Percentiles rank a stretch among this genome's conserved stretches.
Evolutionary conservation across 2,888 invertebrate genomes (phyloP).

Genomic region (Agrilus biguttatus): DNA sequence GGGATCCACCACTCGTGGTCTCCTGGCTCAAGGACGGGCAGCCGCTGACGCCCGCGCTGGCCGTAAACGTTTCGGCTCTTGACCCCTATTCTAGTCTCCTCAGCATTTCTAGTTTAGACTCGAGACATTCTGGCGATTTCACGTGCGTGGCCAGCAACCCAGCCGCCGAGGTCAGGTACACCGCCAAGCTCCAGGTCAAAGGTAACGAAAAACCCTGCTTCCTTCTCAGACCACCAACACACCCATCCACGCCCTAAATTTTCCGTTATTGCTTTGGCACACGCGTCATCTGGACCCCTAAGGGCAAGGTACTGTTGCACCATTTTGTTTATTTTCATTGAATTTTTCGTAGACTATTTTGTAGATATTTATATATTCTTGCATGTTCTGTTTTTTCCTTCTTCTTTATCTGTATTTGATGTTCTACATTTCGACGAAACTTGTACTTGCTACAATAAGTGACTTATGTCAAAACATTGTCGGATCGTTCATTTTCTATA

Average conservation of each 20-base stretch:
- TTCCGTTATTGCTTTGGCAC: constrained; percentile 41
- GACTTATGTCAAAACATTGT: too few species aligned
- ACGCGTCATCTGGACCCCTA: constrained; percentile 38
- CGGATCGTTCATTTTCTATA: too few species aligned
- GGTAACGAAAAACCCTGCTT: constrained; percentile 43
- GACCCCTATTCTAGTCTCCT: constrained; percentile 65
- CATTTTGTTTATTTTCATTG: constrained; percentile 32
- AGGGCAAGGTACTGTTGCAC: constrained; percentile 55
- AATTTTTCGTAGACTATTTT: background rate
- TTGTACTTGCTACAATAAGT: too few species aligned
- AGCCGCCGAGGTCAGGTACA: constrained; percentile 65
- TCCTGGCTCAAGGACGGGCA: constrained; percentile 73
- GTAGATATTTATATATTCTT: constrained; percentile 9
- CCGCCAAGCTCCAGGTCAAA: constrained; percentile 68
- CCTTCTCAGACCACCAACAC: constrained; percentile 8
- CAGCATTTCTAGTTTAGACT: constrained; percentile 61
- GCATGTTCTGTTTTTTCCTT: constrained; percentile 12
- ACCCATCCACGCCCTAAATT: constrained; percentile 18
- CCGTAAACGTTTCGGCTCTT: constrained; percentile 55
- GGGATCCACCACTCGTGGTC: constrained; percentile 67
- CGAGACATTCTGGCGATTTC: constrained; percentile 62
- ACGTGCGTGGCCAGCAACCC: constrained; percentile 67
- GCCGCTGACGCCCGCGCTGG: constrained; percentile 47
- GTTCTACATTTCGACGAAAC: too few species aligned
- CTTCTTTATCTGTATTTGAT: constrained; percentile 3